Conservation (phyloP, 2,113 vertebrate genomes). For the Lipotes vexillifer region DNA sequence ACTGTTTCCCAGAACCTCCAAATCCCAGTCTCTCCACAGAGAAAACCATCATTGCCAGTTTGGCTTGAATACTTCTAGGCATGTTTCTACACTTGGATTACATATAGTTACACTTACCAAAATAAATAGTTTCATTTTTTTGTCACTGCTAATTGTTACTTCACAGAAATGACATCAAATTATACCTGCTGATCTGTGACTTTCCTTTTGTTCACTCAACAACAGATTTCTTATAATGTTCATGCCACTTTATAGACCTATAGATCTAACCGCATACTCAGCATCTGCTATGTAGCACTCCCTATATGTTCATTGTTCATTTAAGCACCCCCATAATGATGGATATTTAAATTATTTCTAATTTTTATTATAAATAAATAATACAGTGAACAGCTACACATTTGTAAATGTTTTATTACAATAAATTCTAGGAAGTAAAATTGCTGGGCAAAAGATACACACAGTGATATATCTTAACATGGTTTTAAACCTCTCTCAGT, state of each 20-base stretch:
- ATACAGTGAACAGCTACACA: background rate
- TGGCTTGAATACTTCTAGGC: background rate
- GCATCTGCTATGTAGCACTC: background rate
- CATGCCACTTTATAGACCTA: background rate
- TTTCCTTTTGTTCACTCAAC: background rate
- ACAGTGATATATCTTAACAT: background rate
- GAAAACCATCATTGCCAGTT: background rate
- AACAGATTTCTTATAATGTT: background rate
- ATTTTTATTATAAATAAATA: background rate
- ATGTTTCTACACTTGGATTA: background rate
- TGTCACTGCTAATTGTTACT: background rate
- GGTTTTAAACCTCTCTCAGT: background rate
- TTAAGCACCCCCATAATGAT: background rate
- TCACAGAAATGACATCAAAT: background rate
- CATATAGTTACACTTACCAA: background rate
- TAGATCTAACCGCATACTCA: background rate
- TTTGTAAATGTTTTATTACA: background rate
- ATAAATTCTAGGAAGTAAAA: background rate
- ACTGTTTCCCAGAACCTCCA: background rate
- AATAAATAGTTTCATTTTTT: background rate
- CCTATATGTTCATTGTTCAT: background rate
- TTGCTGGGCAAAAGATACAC: background rate
- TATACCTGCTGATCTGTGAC: background rate
- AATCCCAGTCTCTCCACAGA: background rate
- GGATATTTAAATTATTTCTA: background rate